These are phyloP conservation scores for Polyodon spathula DNA, from an alignment of 2,113 vertebrate species.

Conservation along the genomic window DNA sequence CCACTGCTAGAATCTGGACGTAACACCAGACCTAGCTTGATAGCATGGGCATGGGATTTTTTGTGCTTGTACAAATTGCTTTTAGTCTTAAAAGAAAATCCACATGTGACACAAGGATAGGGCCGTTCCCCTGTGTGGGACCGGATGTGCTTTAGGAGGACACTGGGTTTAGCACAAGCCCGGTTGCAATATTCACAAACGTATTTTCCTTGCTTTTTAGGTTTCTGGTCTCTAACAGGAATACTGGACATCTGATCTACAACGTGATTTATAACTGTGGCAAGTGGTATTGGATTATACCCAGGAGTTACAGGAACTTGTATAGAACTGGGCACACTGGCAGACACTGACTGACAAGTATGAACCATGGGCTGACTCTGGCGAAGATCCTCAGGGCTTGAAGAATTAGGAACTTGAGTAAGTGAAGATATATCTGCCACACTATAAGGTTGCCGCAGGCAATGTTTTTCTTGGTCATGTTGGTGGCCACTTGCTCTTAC, in stretches of 20 bases:
- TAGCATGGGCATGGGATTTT: constrained; percentile 95
- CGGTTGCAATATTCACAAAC: constrained; percentile 90
- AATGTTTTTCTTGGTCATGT: constrained; percentile 57
- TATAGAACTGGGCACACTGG: constrained; percentile 67
- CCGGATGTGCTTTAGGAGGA: constrained; percentile 92
- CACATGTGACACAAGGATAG: constrained; percentile 91
- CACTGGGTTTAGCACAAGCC: constrained; percentile 93
- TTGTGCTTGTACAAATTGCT: constrained; percentile 99
- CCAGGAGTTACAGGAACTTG: constrained; percentile 70
- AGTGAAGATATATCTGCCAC: constrained; percentile 58
- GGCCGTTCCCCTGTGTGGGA: constrained; percentile 96
- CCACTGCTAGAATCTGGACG: constrained; percentile 73
- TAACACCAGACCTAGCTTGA: constrained; percentile 84
- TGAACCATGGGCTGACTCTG: constrained; percentile 75
- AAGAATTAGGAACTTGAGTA: constrained; percentile 60
- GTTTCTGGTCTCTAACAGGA: constrained; percentile 85
- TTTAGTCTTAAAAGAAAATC: constrained; percentile 99
- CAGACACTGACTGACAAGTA: constrained; percentile 65
- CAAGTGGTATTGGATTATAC: constrained; percentile 73
- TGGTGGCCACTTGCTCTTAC: constrained; percentile 46
- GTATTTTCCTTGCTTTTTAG: constrained; percentile 92
- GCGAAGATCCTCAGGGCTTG: constrained; percentile 67
- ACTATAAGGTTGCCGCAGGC: constrained; percentile 66
- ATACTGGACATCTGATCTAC: constrained; percentile 75
- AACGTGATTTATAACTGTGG: constrained; percentile 71